Evolutionary conservation across 2,888 invertebrate species (phyloP), one percentile per base, ranked within the genome.

Genomic region (Tromatobia lineatoria): DNA sequence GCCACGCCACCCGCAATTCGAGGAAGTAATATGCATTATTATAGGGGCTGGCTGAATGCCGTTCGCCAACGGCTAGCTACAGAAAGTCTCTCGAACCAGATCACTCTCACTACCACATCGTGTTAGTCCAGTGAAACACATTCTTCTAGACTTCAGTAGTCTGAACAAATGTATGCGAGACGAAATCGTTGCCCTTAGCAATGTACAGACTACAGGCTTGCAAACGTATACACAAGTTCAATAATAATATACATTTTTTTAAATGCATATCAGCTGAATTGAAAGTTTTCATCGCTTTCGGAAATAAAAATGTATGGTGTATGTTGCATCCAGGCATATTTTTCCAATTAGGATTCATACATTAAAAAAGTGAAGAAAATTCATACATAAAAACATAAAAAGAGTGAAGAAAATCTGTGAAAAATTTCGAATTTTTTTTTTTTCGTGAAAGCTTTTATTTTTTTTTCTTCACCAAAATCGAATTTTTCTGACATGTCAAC

Each of bases 1-100:
- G 73, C 61, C 29, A 34, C 73, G 61, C 59, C 74, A 34, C 74
- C 74, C 74, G 74, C 61, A 50, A 74, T 74, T 74, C 74, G 74
- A 74, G 67, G 67, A 67, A 67, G 70, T 79, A 79, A 79, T 79
- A 54, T 79, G 79, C 71, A 69, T 69, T 54, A 77, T 71, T 69
- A 82, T 67, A 61, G 86, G 83, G 61, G 74, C 74, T 61, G 74
- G 74, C 74, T 47, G 74, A 64, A 47, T 34, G 74, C 74, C 18
- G 47, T 57, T 57, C 73, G 59, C 82, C 83, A 34, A 61, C 59
- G 61, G 74, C 59, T 4, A 6, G 38, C 6, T 61, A 61, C 61
- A 61, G 74, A 50, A 59, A 61, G 64, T 54, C 64, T 80, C 80
- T 42, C 64, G 73, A 80, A 80, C 80, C 52, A 80, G 74, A 80